These are phyloP conservation scores for Paratrypauchen microcephalus DNA, from an alignment of 2,797 vertebrate species.

Conservation along the genomic window DNA sequence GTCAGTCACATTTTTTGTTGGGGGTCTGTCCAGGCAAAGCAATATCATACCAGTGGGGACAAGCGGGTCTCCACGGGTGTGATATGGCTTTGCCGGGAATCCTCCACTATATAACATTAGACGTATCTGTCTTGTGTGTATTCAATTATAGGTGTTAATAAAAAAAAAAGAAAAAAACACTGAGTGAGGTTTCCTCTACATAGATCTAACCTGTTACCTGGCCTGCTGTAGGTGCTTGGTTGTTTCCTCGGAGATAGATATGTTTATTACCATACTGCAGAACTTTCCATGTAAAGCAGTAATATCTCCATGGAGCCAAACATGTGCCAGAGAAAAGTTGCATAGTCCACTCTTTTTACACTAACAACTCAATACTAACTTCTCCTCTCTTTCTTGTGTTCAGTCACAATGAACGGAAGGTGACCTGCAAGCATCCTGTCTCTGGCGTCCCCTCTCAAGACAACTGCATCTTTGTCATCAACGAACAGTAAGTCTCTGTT, in stretches of 20 bases:
- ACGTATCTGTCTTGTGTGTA: no score
- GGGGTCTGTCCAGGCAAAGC: no score
- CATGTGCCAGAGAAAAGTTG: background rate
- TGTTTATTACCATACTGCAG: no score
- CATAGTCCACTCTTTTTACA: background rate
- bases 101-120: background rate
- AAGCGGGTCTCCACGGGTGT: background rate
- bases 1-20: no score
- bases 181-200: no score
- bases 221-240: no score
- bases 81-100: background rate
- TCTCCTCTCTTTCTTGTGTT: slow-evolving; percentile 8
- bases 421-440: slow-evolving; percentile 95
- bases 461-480: slow-evolving; percentile 98
- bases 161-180: no score
- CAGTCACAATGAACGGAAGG: slow-evolving; percentile 97
- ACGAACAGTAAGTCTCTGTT: slow-evolving; percentile 92
- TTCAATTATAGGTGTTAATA: no score
- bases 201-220: no score
- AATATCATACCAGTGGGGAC: no score
- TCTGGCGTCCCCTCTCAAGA: slow-evolving; percentile 92
- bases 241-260: no score
- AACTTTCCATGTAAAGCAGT: no score
- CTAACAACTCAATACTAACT: background rate
- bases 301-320: background rate